Conservation (phyloP, 1,140 invertebrate species). For the Apis dorsata region DNA sequence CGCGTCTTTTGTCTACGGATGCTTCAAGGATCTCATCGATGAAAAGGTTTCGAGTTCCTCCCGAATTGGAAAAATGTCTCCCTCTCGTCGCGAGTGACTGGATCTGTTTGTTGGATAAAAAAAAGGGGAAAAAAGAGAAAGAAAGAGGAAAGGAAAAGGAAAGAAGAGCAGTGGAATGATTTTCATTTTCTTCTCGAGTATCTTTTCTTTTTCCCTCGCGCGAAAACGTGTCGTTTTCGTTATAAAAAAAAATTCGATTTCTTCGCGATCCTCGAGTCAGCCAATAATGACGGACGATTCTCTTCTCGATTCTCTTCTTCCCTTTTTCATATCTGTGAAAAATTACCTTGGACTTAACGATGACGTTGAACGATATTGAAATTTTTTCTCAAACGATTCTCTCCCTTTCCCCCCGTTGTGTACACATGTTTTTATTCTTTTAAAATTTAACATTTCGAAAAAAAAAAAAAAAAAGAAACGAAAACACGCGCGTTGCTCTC, state of each 20-base stretch:
- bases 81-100: neutral
- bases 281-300: slow-evolving; percentile 40
- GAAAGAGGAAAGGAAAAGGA: neutral
- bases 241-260: slow-evolving; percentile 60
- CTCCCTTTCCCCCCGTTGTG: too few relatives aligned
- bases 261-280: slow-evolving; percentile 9
- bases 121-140: too few relatives aligned
- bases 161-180: neutral
- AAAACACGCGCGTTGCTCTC: too few relatives aligned
- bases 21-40: neutral
- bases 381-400: neutral
- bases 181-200: slow-evolving; percentile 14
- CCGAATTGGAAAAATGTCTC: neutral
- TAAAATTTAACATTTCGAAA: too few relatives aligned
- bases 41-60: neutral
- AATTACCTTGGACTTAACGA: neutral
- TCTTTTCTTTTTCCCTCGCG: neutral
- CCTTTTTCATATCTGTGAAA: neutral
- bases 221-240: slow-evolving; percentile 30
- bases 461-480: too few relatives aligned
- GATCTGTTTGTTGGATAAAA: neutral
- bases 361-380: neutral
- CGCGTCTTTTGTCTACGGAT: neutral
- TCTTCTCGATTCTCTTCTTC: too few relatives aligned
- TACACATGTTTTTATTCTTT: too few relatives aligned